These are phyloP conservation scores for Apostichopus californicus DNA, from an alignment of 35 echinoderm and acorn worm genomes.

Conservation along the genomic window DNA sequence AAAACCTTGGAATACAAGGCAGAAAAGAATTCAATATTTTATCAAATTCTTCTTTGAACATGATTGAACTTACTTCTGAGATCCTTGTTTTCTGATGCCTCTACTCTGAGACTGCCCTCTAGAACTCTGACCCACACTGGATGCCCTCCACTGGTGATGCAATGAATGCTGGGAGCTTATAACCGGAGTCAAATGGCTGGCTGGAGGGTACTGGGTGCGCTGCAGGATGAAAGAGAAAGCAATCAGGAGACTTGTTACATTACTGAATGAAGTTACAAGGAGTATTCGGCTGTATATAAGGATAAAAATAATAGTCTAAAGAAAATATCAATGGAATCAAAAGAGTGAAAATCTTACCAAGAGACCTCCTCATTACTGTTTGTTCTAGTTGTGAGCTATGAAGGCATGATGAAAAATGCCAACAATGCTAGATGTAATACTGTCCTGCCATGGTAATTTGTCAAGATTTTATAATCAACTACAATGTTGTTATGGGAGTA, in stretches of 20 bases:
- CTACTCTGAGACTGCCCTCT: constrained; percentile 71
- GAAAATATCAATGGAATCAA: neutral
- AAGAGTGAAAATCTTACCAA: neutral
- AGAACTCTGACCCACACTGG: constrained; percentile 61
- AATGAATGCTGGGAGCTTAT: constrained; percentile 88
- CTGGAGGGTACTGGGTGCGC: constrained; percentile 65
- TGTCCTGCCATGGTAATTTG: no score
- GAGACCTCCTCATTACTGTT: no score
- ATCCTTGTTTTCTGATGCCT: constrained; percentile 78
- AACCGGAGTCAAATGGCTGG: constrained; percentile 70
- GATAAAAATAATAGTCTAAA: neutral
- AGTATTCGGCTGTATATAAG: no score
- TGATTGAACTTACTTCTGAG: constrained; percentile 72
- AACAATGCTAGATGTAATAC: no score
- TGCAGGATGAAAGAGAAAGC: neutral
- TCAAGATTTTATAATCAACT: no score
- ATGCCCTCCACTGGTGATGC: constrained; percentile 64
- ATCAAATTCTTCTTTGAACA: neutral
- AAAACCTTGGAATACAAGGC: no score
- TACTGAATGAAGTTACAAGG: no score
- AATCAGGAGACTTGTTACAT: no score
- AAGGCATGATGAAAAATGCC: no score
- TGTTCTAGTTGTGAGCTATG: no score
- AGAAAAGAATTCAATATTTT: no score
- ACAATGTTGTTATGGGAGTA: no score